Base-by-base conservation (phyloP, 2,888 invertebrate genomes). In the Leptopilina myrica region DNA sequence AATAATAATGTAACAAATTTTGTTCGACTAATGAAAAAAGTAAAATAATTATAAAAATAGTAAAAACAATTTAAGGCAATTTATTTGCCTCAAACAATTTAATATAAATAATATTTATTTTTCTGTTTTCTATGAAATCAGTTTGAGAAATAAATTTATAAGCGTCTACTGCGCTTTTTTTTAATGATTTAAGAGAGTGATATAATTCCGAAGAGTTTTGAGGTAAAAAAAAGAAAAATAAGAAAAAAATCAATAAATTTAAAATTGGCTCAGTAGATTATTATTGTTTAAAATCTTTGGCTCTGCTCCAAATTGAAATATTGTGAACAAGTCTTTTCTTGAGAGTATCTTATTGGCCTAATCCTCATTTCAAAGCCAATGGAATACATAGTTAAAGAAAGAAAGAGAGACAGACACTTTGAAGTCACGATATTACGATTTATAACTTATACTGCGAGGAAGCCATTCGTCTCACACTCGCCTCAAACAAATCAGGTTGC, bases 391-490 rank as follows among this genome's bases (percentile, higher is more conserved):
- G 33, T 33, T 33, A 33, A 33, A 33, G 33, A 33, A 33, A 33
- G 33, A 33, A 5, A 33, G 33, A 33, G 33, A 33, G 43, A 43
- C 1, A 43, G 33, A 33, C 56, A 56, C 33, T 73, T 73, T 73
- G 73, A 73, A 73, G 53, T 56, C 73, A 56, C 53, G 53, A 73
- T 73, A 73, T 73, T 73, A 73, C 73, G 53, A 56, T 73, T 73
- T 73, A 73, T 73, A 73, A 73, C 73, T 33, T 73, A 49, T 33
- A 53, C 56, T 73, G n/a, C 56, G 33, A 49, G 20, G 73, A 73
- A 56, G 56, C 56, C 73, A 73, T 73, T 73, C 73, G 73, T 73
- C 56, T 73, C 56, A 33, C 53, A 53, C 73, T 56, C 33, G 73
- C 20, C 53, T 73, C 56, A 56, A 73, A 73, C 73, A 73, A 73